Evolutionary conservation across 92 coral and sea anemone species (phyloP), one percentile per base, ranked within the genome.

Genomic region (Phymanthus crucifer): DNA sequence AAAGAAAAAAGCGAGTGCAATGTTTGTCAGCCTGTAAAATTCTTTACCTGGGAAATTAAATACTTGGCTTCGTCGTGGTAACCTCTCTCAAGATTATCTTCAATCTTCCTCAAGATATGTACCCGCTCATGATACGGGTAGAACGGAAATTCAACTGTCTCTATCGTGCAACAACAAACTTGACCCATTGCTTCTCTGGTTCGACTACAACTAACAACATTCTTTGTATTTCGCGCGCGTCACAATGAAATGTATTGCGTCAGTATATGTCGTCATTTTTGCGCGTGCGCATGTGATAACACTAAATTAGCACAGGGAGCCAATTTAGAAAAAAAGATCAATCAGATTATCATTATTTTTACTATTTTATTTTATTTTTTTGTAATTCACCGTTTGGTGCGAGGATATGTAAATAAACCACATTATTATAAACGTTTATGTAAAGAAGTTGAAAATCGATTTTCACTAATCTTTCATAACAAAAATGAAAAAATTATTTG

Each of bases 81-180:
- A n/a, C 48, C 50, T 40, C 52, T 71, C 75, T 38, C 56, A 23
- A 71, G 56, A 40, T 36, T 35, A 3, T 71, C 75, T 71, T 35
- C 75, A 26, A 71, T 24, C 24, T 35, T 35, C 33, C 32, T 40
- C 13, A 71, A 71, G 21, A 40, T 35, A 71, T 35, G n/a, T 10
- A 71, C 75, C 6, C 75, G 75, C 32, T 71, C 52, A 40, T 71
- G 75, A 45, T 40, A 71, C 50, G 75, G 75, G 13, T 71, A 38
- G 17, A 71, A 17, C 21, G 52, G 48, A 71, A 45, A 5, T 45
- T 71, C 75, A 71, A 36, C 48, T 13, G 68, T 61, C 29, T 36
- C 75, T 7, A 71, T 36, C 18, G 48, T 40, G 40, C 52, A 71
- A 24, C 75, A 36, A 45, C 75, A 71, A 40, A 38, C 56, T n/a